Evolutionary conservation across 1,140 invertebrate species (phyloP), one percentile per base, ranked within the genome.

Genomic region (Drosophila rhopaloa): DNA sequence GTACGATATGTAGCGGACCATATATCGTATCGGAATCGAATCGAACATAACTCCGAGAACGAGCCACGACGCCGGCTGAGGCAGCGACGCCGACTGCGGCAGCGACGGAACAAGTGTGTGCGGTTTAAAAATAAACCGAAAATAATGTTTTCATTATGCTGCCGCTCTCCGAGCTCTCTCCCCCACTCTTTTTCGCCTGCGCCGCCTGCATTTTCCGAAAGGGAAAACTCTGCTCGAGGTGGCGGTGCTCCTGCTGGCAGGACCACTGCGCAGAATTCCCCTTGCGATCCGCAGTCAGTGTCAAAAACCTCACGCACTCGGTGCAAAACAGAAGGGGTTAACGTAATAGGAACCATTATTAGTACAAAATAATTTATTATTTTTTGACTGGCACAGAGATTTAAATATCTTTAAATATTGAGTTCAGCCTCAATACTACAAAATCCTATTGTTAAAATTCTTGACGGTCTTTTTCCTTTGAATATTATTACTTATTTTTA

Each of bases 211-310:
- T 81, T 82, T 79, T 66, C 75, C 75, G 67, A 86, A 77, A 59
- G 78, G 74, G 61, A 86, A 74, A 80, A 58, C 59, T 16, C 60
- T 48, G 56, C 29, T 51, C 27, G 44, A 24, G 37, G 54, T 48
- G 72, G 46, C 44, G 44, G 8, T 38, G 46, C 38, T 50, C 46
- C 27, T 53, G 51, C 57, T 51, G 56, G 77, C 68, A 71, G 84
- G 86, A 89, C 85, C 85, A 90, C 86, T 81, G 85, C 86, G 86
- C 86, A 90, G 85, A 86, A 84, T 81, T 76, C 54, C 70, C 77
- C 84, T 88, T 83, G 77, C 73, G 59, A 65, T 48, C 40, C 38
- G 63, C 77, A 78, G 76, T 37, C 88, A 91, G 88, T 91, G 88
- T 91, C 88, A 91, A 91, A 79, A 81, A 81, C 79, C 88, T 88